A percentile compares a stretch with the other conserved stretches of the same genome.
These are phyloP conservation scores for Catostomus latipinnis DNA, from an alignment of 2,797 vertebrate species.

Conservation along the genomic window DNA sequence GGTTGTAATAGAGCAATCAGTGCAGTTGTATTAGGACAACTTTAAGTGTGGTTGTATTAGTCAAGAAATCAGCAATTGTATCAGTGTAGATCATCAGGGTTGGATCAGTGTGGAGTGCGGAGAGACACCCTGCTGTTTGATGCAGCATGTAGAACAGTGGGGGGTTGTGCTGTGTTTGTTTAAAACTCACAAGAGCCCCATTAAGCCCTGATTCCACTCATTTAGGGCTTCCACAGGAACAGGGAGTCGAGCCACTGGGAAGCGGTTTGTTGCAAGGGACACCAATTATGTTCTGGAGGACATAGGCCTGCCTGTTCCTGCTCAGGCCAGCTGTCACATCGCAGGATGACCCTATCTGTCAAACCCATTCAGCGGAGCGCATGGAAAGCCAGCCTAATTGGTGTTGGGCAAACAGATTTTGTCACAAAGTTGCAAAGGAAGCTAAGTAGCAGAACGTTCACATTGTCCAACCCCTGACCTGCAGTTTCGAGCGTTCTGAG, in stretches of 20 bases:
- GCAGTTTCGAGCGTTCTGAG: constrained; percentile 69
- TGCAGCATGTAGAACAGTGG: constrained; percentile 81
- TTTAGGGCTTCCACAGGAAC: constrained; percentile 82
- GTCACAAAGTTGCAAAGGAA: constrained; percentile 87
- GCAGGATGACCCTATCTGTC: constrained; percentile 81
- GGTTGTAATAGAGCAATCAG: background rate
- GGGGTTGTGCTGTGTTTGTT: constrained; percentile 83
- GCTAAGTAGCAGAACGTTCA: constrained; percentile 89
- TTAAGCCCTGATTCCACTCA: constrained; percentile 84
- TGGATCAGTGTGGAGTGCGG: background rate
- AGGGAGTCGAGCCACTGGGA: constrained; percentile 83
- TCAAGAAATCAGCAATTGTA: background rate
- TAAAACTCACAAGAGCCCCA: constrained; percentile 83
- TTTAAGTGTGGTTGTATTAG: background rate
- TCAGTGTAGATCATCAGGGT: background rate
- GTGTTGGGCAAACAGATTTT: constrained; percentile 90
- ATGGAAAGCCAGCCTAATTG: constrained; percentile 85
- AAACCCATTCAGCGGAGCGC: constrained; percentile 82
- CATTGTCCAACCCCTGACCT: constrained; percentile 87
- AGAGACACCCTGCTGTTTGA: constrained; percentile 76
- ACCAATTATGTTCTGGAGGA: constrained; percentile 82
- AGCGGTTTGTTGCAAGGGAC: constrained; percentile 85
- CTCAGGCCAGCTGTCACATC: constrained; percentile 83
- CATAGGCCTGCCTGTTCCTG: constrained; percentile 83
- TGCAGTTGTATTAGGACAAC: background rate